Percentiles rank a stretch among this genome's conserved stretches.
Conservation (phyloP, 2,888 invertebrate genomes). For the Phalera bucephala region DNA sequence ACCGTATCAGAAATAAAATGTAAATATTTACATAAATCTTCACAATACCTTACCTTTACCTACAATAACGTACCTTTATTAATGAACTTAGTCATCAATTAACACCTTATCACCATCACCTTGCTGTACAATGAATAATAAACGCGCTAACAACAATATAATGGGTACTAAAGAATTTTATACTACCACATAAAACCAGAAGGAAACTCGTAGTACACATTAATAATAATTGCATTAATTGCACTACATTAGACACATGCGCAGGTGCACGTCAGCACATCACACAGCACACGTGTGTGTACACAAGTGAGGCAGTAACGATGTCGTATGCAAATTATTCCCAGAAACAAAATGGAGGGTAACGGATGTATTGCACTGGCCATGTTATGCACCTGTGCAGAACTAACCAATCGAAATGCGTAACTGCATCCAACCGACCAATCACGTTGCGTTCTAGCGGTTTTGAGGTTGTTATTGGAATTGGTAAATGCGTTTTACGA, state of each 20-base stretch:
- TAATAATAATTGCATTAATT: slow-evolving; percentile 16
- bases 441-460: slow-evolving; percentile 5
- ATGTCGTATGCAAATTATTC: slow-evolving; percentile 49
- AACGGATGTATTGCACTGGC: slow-evolving; percentile 24
- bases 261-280: slow-evolving; percentile 32
- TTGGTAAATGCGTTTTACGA: slow-evolving; percentile 1
- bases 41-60: no score
- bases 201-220: slow-evolving; percentile 8
- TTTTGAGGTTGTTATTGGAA: not conserved
- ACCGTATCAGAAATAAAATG: no score
- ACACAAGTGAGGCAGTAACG: slow-evolving; percentile 26
- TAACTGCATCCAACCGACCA: slow-evolving; percentile 13
- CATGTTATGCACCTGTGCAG: not conserved
- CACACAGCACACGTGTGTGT: slow-evolving; percentile 34
- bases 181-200: not conserved
- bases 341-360: slow-evolving; percentile 40
- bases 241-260: slow-evolving; percentile 13
- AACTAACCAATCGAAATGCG: slow-evolving; percentile 24
- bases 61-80: no score
- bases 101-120: not conserved
- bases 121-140: not conserved
- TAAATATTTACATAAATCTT: no score
- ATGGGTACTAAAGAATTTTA: not conserved
- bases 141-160: not conserved
- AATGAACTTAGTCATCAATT: not conserved